A percentile compares a stretch with the other conserved stretches of the same genome.
phyloP scores from a whole-genome alignment of 1,140 invertebrate genomes.

The Aphelenchoides fujianensis region DNA sequence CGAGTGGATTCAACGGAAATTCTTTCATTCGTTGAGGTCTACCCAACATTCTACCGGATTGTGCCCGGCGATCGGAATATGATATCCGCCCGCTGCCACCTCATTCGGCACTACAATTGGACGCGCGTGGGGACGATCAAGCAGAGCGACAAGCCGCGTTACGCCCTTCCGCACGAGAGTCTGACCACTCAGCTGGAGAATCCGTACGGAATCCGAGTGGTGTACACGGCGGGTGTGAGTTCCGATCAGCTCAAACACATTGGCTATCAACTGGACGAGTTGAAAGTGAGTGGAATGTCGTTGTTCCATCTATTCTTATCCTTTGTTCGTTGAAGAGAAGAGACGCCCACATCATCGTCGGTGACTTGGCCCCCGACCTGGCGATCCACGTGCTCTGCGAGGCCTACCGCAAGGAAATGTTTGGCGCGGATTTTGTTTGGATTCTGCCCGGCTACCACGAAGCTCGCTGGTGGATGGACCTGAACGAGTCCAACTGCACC shows the following conservation, averaged over 20 bases:
- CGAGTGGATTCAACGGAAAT: conserved; percentile 47
- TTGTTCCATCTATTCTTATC: not conserved
- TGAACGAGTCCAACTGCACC: conserved; percentile 63
- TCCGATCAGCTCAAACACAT: conserved; percentile 74
- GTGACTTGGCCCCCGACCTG: conserved; percentile 92
- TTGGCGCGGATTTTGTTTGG: conserved; percentile 90
- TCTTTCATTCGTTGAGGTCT: conserved; percentile 43
- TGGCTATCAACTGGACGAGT: conserved; percentile 72
- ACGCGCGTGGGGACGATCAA: conserved; percentile 92
- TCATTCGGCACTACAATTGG: conserved; percentile 91
- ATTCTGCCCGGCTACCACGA: conserved; percentile 81
- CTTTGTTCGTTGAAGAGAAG: conserved; percentile 66
- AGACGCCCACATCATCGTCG: conserved; percentile 89
- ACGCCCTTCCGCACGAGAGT: conserved; percentile 84
- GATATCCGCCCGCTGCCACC: conserved; percentile 81
- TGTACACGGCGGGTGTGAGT: conserved; percentile 86
- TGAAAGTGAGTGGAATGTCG: conserved; percentile 68
- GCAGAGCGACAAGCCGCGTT: conserved; percentile 84
- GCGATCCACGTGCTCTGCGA: conserved; percentile 86
- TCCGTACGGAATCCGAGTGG: conserved; percentile 73
- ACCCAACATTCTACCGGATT: conserved; percentile 71
- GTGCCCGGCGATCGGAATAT: conserved; percentile 93
- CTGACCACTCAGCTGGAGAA: conserved; percentile 82
- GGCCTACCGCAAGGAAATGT: conserved; percentile 72
- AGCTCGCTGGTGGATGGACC: conserved; percentile 70